Evolutionary conservation across 1,140 invertebrate genomes (phyloP).

Genomic region (Atta colombica): DNA sequence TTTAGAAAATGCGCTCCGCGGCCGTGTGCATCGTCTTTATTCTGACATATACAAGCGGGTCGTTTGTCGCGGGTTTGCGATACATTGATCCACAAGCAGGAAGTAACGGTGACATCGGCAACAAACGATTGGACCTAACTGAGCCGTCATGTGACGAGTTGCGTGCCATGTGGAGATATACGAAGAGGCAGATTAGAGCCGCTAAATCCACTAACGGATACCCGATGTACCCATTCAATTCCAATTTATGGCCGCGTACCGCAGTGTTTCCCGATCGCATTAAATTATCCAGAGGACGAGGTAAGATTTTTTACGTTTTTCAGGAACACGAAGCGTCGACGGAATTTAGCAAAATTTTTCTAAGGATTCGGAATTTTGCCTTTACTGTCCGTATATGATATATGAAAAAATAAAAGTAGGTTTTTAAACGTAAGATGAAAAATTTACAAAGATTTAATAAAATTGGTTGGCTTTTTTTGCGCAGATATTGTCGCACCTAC

Average conservation of each 20-base stretch:
- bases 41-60: conserved; percentile 78
- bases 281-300: conserved; percentile 77
- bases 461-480: conserved; percentile 1
- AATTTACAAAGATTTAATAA: neutral
- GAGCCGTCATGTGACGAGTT: conserved; percentile 95
- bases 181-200: conserved; percentile 94
- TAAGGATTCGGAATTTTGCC: neutral
- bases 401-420: neutral
- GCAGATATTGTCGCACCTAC: conserved; percentile 26
- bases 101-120: conserved; percentile 72
- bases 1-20: conserved; percentile 82
- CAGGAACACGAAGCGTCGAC: neutral
- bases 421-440: neutral
- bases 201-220: conserved; percentile 88
- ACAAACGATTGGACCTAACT: conserved; percentile 76
- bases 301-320: conserved; percentile 68
- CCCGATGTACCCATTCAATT: conserved; percentile 89
- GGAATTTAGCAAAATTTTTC: neutral
- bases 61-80: conserved; percentile 75
- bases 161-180: conserved; percentile 96
- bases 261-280: conserved; percentile 84
- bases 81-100: conserved; percentile 78
- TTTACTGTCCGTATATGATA: neutral
- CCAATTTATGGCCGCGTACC: conserved; percentile 92
- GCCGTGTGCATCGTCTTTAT: conserved; percentile 80